Percentiles rank a stretch among this genome's conserved stretches.
phyloP scores from a whole-genome alignment of 2,113 vertebrate genomes.

The Alligator mississippiensis region DNA sequence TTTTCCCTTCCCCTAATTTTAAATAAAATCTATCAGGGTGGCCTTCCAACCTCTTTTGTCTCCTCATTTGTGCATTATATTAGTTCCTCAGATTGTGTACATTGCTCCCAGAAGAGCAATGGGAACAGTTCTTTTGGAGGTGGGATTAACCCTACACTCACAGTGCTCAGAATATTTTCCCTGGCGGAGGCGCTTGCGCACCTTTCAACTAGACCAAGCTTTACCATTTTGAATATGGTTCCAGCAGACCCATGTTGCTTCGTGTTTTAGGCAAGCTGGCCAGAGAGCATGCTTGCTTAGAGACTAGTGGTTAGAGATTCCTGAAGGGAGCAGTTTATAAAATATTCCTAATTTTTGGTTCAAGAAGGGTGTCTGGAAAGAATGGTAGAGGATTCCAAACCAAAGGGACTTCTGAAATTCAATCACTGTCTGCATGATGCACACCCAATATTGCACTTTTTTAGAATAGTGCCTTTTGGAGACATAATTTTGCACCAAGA shows the following conservation, averaged over 20 bases:
- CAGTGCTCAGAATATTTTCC: neutral
- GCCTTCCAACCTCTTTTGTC: neutral
- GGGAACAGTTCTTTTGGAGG: neutral
- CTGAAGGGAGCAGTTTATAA: neutral
- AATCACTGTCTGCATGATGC: rapidly evolving
- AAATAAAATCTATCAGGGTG: neutral
- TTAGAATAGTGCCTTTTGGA: neutral
- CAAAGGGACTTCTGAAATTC: neutral
- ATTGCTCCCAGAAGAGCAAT: neutral
- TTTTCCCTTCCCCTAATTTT: neutral
- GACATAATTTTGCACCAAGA: neutral
- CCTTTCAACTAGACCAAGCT: neutral
- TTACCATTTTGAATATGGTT: neutral
- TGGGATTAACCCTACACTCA: neutral
- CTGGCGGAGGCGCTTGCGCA: neutral
- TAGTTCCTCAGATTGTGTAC: neutral
- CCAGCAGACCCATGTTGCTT: neutral
- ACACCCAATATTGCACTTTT: neutral
- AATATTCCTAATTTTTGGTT: neutral
- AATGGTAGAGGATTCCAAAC: neutral
- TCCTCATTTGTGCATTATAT: neutral
- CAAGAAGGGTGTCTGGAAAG: neutral
- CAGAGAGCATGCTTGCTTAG: neutral
- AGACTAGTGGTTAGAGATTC: neutral
- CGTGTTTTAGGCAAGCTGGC: neutral